Evolutionary conservation across 1,140 invertebrate genomes (phyloP).

Genomic region (Leptopilina boulardi): DNA sequence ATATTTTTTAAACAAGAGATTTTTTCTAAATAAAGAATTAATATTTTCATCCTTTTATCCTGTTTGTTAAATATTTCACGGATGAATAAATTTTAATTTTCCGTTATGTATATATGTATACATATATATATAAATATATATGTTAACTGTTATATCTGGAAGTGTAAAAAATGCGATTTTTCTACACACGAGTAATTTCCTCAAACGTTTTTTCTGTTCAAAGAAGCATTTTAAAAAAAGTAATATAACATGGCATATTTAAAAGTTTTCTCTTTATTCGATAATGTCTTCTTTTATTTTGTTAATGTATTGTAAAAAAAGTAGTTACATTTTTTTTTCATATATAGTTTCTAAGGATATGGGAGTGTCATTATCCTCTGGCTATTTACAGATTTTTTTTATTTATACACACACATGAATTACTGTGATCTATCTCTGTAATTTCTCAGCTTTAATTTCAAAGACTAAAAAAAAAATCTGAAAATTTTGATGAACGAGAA

Average conservation of each 20-base stretch:
- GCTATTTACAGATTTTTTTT: slow-evolving; percentile 49
- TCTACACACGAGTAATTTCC: slow-evolving; percentile 31
- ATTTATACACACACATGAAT: slow-evolving; percentile 43
- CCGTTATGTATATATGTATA: background rate
- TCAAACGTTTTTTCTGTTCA: slow-evolving; percentile 7
- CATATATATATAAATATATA: no score
- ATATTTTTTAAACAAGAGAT: background rate
- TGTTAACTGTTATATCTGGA: background rate
- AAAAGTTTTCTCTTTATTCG: background rate
- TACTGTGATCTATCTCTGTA: slow-evolving; percentile 33
- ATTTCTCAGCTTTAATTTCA: slow-evolving; percentile 27
- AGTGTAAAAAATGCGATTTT: background rate
- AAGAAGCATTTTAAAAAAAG: slow-evolving; percentile 5
- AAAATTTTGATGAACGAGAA: background rate
- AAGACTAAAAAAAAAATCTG: slow-evolving; percentile 40
- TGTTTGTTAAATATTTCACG: background rate
- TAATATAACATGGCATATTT: background rate
- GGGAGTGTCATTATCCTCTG: slow-evolving; percentile 39
- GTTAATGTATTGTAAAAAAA: background rate
- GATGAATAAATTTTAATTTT: background rate
- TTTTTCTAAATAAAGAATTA: background rate
- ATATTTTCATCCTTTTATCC: background rate
- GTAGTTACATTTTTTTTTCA: background rate
- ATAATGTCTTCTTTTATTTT: background rate
- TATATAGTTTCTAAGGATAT: slow-evolving; percentile 29